Base-by-base conservation (phyloP, 2,797 vertebrate genomes). In the Girardinus metallicus region DNA sequence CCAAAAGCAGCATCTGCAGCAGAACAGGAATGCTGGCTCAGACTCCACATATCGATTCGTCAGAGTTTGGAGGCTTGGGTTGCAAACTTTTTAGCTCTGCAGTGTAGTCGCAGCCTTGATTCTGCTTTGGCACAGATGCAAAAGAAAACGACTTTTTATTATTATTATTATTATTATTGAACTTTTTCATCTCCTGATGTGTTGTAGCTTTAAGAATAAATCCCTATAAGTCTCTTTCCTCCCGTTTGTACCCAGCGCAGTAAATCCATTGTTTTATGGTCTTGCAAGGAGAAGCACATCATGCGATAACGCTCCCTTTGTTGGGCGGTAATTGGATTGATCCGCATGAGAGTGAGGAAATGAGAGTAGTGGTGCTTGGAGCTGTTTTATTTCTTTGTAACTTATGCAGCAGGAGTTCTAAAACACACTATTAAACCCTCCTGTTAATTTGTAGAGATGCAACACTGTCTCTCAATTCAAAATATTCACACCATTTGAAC, bases 311-410 rank as follows among this genome's bases (percentile, higher is more conserved):
- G 44, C 83, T 92, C 78, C 79, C 76, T 92, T 93, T 93, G 85
- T 93, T 82, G 66, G 82, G 83, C 84, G 78, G 84, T 93, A 93
- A 93, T 93, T 92, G 85, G 88, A 91, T 88, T 89, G 87, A 87
- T 81, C 74, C 18, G 21, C 88, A 81, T 53, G 78, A 81, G 77
- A 66, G 31, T 62, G 83, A 87, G 75, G 68, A 84, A 79, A 71
- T 55, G 70, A 66, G 43, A 62, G 79, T 70, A 31, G 51, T 73
- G 51, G 41, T 71, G 71, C 75, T 57, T 46, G 80, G 72, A 76
- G 79, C 75, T 39, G 80, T 78, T 86, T 87, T 80, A 80, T 73
- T 74, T 62, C 34, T 49, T 51, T 75, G 68, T 77, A 70, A 62
- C 34, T 83, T 73, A 73, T 73, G 72, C 83, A 55, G 62, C 73